These are phyloP conservation scores for Campaea margaritaria DNA, from an alignment of 2,888 invertebrate species.

Conservation along the genomic window DNA sequence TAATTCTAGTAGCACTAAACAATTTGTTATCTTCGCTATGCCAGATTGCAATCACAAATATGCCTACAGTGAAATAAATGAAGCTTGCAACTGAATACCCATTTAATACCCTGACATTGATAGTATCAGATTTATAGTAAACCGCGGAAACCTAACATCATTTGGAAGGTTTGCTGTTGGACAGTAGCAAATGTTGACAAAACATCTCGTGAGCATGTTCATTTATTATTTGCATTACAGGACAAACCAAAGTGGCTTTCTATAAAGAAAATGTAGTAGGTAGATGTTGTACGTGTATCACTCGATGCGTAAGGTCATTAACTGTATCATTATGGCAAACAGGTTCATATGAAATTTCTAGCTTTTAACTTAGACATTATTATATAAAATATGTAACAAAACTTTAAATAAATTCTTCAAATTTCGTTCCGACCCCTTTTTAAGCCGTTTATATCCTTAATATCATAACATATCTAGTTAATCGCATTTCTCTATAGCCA, in stretches of 20 bases:
- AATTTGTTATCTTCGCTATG: slow-evolving; percentile 23
- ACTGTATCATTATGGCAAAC: slow-evolving; percentile 18
- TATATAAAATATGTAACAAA: slow-evolving; percentile 13
- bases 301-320: slow-evolving; percentile 16
- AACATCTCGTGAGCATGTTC: slow-evolving; percentile 42
- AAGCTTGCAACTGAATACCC: slow-evolving; percentile 24
- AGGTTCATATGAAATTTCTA: slow-evolving; percentile 17
- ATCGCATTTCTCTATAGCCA: no score
- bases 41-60: slow-evolving; percentile 26
- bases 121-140: slow-evolving; percentile 16
- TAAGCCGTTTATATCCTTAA: no score
- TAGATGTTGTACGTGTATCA: neutral
- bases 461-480: no score
- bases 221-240: slow-evolving; percentile 37
- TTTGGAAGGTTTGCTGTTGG: slow-evolving; percentile 42
- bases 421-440: no score
- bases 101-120: slow-evolving; percentile 19
- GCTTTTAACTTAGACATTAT: slow-evolving; percentile 20
- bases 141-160: slow-evolving; percentile 31
- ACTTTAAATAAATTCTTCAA: slow-evolving; percentile 6
- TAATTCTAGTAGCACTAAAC: slow-evolving; percentile 24
- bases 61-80: slow-evolving; percentile 22
- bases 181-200: slow-evolving; percentile 48
- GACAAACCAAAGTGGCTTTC: slow-evolving; percentile 23
- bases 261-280: slow-evolving; percentile 11